phyloP scores from a whole-genome alignment of 2,113 vertebrate species.

The Cyprinodon variegatus region DNA sequence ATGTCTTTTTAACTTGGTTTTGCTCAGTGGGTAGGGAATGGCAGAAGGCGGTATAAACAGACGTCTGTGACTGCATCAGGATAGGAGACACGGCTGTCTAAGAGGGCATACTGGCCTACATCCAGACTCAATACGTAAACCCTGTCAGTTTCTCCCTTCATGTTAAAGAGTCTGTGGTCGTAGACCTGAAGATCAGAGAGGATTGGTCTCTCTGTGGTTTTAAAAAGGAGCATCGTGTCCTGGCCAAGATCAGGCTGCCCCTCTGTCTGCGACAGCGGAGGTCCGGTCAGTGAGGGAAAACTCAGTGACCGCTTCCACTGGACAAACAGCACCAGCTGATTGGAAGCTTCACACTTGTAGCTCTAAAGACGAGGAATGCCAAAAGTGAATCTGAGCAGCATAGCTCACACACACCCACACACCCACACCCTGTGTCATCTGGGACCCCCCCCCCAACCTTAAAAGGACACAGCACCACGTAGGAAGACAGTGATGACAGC shows the following conservation, averaged over 20 bases:
- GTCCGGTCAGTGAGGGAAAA: not conserved
- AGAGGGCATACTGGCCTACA: no score
- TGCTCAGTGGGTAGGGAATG: no score
- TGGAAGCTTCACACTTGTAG: not conserved
- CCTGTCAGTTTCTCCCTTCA: no score
- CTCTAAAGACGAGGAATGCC: not conserved
- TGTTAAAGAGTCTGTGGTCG: no score
- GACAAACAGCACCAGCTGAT: conserved; percentile 3
- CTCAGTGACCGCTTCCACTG: not conserved
- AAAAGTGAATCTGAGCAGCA: not conserved
- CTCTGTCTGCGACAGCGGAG: not conserved
- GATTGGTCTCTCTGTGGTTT: not conserved
- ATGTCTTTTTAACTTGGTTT: no score
- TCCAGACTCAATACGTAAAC: no score
- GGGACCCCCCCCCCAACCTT: not conserved
- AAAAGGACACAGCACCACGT: not conserved
- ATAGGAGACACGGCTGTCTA: no score
- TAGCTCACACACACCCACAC: not conserved
- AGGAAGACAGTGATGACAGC: not conserved
- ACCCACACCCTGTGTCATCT: not conserved
- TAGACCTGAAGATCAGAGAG: not conserved
- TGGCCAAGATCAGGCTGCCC: not conserved
- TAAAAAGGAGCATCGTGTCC: not conserved
- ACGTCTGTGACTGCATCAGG: not conserved
- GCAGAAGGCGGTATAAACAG: not conserved